Evolutionary conservation across 30 jellyfish, hydroid and myxozoan genomes (phyloP), one percentile per base, ranked within the genome.

Genomic region (Aurelia aurita complex sp. Pacific): DNA sequence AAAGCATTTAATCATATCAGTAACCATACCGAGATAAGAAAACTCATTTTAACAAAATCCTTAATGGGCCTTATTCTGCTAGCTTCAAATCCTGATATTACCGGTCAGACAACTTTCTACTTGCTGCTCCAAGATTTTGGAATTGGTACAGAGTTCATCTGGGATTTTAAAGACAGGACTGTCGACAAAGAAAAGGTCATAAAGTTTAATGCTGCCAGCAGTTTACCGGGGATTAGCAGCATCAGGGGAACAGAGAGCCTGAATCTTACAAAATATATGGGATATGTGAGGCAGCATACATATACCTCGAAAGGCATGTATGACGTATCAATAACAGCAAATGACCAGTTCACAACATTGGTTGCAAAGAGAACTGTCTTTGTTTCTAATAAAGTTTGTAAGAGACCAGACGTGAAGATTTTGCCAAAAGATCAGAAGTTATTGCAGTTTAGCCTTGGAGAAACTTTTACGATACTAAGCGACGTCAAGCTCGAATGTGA

Each of bases 91-190:
- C 82, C 90, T 6, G 65, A n/a, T 11, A 46, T 17, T 36, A 11
- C n/a, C 3, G 74, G 92, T 33, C 13, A 13, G 15, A 11, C 5
- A 0, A 74, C n/a, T 50, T 83, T 83, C 33, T 83, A 83, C 29
- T 42, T 83, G 74, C 61, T 83, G 32, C 77, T 83, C 14, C 63
- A 83, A 61, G 77, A 61, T 19, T 57, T 52, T n/a, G 85, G 80
- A 11, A n/a, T 38, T 10, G 40, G 66, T 64, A 10, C 81, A 19
- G 23, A 32, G n/a, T 83, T 70, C 46, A 36, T 10, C 14, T 83
- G 92, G 92, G 62, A 62, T 18, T 83, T 83, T 83, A 85, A 85
- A 72, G 85, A 83, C 43, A 81, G 92, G 13, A 42, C 55, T 1
- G 55, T 46, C 50, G 17, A 5, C 10, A 83, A 16, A 6, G 73